Evolutionary conservation across 1,140 invertebrate genomes (phyloP).

Genomic region (Linepithema humile): DNA sequence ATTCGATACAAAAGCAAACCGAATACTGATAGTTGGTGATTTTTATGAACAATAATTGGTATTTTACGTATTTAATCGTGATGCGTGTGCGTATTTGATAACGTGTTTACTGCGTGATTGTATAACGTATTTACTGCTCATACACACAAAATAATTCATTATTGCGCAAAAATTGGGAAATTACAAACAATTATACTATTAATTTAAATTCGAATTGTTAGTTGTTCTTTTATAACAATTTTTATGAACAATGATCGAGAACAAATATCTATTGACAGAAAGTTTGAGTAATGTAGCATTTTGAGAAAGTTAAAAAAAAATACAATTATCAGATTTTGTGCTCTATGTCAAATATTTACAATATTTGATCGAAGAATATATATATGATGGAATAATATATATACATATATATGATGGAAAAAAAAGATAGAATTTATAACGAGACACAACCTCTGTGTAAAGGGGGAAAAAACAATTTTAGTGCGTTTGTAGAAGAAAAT

Average conservation of each 20-base stretch:
- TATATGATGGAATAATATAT: not conserved
- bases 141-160: too few species aligned
- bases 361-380: not conserved
- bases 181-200: not conserved
- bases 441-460: too few species aligned
- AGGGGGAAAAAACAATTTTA: not conserved
- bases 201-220: not conserved
- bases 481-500: too few species aligned
- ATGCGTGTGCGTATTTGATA: too few species aligned
- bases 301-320: not conserved
- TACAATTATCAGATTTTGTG: not conserved
- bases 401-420: not conserved
- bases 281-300: not conserved
- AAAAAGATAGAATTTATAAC: not conserved
- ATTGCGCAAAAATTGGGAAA: not conserved
- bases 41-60: not conserved
- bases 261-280: not conserved
- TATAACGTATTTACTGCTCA: too few species aligned
- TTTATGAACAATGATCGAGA: not conserved
- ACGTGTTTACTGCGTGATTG: too few species aligned
- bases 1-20: too few species aligned
- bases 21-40: not conserved
- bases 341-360: not conserved
- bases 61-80: too few species aligned
- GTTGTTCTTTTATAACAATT: not conserved